phyloP scores from a whole-genome alignment of 2,797 vertebrate genomes.

The Nyctibius grandis region DNA sequence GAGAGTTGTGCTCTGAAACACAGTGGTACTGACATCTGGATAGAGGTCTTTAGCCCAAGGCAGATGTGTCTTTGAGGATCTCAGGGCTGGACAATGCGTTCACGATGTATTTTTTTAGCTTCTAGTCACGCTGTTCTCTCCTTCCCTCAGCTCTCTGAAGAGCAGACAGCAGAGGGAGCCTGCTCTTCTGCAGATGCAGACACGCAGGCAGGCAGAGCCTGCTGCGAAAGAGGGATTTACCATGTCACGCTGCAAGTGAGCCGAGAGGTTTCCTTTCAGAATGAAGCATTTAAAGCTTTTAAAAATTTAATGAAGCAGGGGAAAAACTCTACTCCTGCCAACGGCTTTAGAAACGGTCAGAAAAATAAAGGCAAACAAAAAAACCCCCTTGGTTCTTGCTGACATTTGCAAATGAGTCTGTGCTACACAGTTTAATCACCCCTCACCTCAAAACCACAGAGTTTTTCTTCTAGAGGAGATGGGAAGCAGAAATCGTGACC shows the following conservation, averaged over 20 bases:
- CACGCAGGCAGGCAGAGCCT: not conserved
- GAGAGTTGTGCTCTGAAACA: not conserved
- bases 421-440: slow-evolving; percentile 9
- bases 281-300: slow-evolving; percentile 27
- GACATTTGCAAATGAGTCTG: slow-evolving; percentile 6
- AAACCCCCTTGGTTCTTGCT: not conserved
- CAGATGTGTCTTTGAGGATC: not conserved
- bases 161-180: slow-evolving; percentile 40
- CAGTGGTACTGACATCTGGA: fast-evolving
- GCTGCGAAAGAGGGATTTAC: not conserved
- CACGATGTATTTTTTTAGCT: not conserved
- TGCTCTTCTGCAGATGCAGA: not conserved
- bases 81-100: fast-evolving
- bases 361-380: slow-evolving; percentile 5
- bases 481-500: slow-evolving; percentile 16
- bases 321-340: slow-evolving; percentile 15
- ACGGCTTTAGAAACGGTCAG: not conserved
- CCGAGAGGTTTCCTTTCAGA: slow-evolving; percentile 28
- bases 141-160: not conserved
- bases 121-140: not conserved
- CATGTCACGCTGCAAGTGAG: not conserved
- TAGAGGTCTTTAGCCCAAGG: fast-evolving
- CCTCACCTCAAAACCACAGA: slow-evolving; percentile 47
- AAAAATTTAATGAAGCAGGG: slow-evolving; percentile 44
- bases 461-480: not conserved